These are phyloP conservation scores for Clunio marinus DNA, from an alignment of 2,888 invertebrate species.

Conservation along the genomic window DNA sequence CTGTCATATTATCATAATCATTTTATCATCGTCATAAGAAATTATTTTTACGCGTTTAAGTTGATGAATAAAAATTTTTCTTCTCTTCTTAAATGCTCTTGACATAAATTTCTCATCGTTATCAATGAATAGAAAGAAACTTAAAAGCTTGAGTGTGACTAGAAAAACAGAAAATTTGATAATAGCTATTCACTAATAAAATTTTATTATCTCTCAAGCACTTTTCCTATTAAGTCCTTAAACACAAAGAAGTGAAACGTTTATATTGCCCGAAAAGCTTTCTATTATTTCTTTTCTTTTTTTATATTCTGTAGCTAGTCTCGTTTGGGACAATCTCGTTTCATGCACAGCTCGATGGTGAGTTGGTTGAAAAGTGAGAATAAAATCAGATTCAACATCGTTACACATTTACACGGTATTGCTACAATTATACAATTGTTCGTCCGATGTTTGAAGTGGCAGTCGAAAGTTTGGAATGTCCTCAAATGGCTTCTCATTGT, in stretches of 20 bases:
- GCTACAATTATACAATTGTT: conserved; percentile 37
- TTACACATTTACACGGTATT: conserved; percentile 31
- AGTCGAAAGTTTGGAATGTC: conserved; percentile 55
- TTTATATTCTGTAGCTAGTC: not conserved
- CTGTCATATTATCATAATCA: not conserved
- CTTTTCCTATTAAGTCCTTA: conserved; percentile 5
- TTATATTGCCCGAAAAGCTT: conserved; percentile 1
- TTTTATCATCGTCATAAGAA: not conserved
- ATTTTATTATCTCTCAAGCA: conserved; percentile 14
- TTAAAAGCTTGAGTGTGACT: not conserved
- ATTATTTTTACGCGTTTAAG: not conserved
- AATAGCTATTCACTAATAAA: conserved; percentile 10
- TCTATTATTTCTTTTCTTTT: not conserved
- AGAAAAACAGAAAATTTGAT: not conserved
- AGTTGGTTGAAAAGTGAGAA: not conserved
- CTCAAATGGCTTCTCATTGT: conserved; percentile 69
- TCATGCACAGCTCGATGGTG: not conserved
- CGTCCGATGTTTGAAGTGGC: conserved; percentile 35
- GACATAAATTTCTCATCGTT: conserved; percentile 18
- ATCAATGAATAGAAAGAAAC: conserved; percentile 6
- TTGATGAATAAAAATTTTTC: not conserved
- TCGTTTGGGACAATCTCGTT: conserved; percentile 12
- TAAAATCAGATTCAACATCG: too few relatives aligned
- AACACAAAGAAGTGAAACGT: conserved; percentile 2
- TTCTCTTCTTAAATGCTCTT: not conserved